These are phyloP conservation scores for Parauchenoglanis punctatus DNA, from an alignment of 2,797 vertebrate species.

Conservation along the genomic window DNA sequence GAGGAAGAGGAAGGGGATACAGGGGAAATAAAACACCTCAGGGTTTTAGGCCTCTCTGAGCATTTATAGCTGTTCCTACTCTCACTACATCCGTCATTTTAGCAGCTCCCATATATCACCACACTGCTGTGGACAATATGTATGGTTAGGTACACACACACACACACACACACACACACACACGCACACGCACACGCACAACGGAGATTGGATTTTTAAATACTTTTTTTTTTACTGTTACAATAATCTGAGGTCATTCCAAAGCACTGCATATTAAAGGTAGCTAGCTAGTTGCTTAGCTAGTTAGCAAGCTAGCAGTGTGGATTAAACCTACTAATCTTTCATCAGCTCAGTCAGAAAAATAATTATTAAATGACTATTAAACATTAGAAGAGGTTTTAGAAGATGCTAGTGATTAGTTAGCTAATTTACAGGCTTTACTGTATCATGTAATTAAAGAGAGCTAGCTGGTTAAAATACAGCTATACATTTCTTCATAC, in stretches of 20 bases:
- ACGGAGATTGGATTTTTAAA: neutral
- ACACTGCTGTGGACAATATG: constrained; percentile 5
- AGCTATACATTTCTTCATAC: neutral
- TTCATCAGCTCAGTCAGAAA: neutral
- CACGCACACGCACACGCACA: neutral
- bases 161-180: neutral
- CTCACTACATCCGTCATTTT: neutral
- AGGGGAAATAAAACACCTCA: neutral
- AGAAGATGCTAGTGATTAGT: neutral
- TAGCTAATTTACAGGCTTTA: neutral
- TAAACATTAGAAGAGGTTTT: neutral
- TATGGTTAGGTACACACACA: neutral
- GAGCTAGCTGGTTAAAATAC: neutral
- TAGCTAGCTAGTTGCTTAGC: neutral
- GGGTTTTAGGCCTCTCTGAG: neutral
- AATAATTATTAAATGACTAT: no score
- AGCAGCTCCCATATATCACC: neutral
- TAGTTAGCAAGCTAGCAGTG: neutral
- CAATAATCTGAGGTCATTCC: neutral
- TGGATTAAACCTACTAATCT: neutral
- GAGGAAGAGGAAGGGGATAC: neutral
- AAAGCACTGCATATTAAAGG: neutral
- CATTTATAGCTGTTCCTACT: neutral
- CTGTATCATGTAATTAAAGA: neutral
- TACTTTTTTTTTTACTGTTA: neutral